These are phyloP conservation scores for Cettia cetti DNA, from an alignment of 2,113 vertebrate genomes.

Conservation along the genomic window DNA sequence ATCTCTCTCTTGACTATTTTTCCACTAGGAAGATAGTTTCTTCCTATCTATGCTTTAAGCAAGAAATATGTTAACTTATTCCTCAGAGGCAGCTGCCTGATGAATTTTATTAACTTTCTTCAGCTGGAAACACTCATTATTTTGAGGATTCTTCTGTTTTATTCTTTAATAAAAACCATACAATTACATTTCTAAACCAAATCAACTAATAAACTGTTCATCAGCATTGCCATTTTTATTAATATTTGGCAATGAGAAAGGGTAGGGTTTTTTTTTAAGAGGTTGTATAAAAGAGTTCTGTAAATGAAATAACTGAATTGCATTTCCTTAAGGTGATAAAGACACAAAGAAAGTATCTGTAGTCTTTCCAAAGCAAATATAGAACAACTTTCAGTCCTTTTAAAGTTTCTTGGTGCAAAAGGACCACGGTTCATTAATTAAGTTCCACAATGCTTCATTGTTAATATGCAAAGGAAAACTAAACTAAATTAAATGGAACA, in stretches of 20 bases:
- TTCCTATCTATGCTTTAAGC: not conserved
- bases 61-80: not conserved
- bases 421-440: not conserved
- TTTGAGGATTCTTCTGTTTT: not conserved
- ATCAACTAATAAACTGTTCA: not conserved
- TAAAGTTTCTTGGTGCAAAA: not conserved
- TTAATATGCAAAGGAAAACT: not conserved
- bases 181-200: not conserved
- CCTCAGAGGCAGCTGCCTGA: not conserved
- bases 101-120: not conserved
- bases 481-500: conserved; percentile 26
- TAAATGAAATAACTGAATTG: conserved; percentile 24
- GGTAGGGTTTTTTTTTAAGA: not conserved
- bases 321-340: conserved; percentile 8
- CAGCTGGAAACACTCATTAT: not conserved
- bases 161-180: conserved; percentile 29
- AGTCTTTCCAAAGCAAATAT: not conserved
- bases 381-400: not conserved
- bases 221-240: not conserved
- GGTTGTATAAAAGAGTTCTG: not conserved
- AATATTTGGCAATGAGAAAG: not conserved
- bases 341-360: not conserved
- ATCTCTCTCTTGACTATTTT: not conserved
- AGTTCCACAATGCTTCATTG: not conserved
- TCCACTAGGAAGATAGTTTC: not conserved